These are phyloP conservation scores for Neodiprion fabricii DNA, from an alignment of 1,140 invertebrate species.

Conservation along the genomic window DNA sequence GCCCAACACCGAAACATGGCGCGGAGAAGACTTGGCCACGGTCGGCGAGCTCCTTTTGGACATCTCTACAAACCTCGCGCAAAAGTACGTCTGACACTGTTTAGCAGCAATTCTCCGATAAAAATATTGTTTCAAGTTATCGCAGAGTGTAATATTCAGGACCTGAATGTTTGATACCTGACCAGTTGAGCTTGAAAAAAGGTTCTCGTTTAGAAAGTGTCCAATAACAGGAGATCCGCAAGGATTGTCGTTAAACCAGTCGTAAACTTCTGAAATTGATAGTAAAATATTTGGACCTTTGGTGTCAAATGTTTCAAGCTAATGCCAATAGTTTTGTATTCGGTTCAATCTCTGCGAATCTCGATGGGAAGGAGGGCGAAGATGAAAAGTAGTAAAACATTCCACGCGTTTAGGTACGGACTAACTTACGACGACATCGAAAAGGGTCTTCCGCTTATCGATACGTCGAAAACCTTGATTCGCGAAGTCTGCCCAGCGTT, in stretches of 20 bases:
- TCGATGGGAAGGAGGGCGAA: no score
- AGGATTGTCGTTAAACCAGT: no score
- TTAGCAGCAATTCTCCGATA: not conserved
- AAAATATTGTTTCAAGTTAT: no score
- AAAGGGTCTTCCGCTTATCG: constrained; percentile 85
- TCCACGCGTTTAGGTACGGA: constrained; percentile 71
- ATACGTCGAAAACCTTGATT: constrained; percentile 88
- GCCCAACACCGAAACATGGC: constrained; percentile 75
- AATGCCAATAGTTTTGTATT: no score
- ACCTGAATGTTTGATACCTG: not conserved
- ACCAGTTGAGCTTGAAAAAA: no score
- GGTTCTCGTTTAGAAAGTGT: no score
- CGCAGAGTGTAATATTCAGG: not conserved
- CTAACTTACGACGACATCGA: constrained; percentile 86
- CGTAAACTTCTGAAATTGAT: no score
- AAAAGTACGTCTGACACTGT: constrained; percentile 73
- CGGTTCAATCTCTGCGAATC: no score
- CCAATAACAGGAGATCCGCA: no score
- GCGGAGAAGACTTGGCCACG: constrained; percentile 80
- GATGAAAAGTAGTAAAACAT: no score
- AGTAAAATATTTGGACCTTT: no score
- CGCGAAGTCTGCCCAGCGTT: constrained; percentile 87
- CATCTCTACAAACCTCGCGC: constrained; percentile 82
- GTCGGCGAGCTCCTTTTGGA: constrained; percentile 86
- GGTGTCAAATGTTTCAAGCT: no score